Conservation (phyloP, 2,113 vertebrate genomes). For the Ginglymostoma cirratum region DNA sequence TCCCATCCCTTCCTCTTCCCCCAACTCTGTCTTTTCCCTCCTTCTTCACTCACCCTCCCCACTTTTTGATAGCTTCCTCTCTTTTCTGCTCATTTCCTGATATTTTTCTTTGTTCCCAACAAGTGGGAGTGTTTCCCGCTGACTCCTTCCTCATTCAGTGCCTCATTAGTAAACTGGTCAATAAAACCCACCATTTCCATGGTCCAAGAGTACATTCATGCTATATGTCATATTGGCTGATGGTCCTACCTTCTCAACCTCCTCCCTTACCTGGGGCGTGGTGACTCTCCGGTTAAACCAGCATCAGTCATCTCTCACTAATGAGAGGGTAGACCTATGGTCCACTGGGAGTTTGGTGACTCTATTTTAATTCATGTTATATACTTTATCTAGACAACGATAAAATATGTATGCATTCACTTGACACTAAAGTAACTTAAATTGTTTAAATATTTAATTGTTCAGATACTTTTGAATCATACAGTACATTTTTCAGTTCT, state of each 20-base stretch:
- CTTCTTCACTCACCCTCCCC: not conserved
- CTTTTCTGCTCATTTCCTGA: not conserved
- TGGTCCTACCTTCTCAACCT: too few relatives aligned
- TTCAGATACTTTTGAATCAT: not conserved
- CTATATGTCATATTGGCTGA: too few relatives aligned
- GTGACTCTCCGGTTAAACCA: too few relatives aligned
- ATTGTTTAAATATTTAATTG: not conserved
- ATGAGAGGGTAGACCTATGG: too few relatives aligned
- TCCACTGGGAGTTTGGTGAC: too few relatives aligned
- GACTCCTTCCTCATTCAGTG: not conserved
- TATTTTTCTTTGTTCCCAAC: not conserved
- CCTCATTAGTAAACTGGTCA: not conserved
- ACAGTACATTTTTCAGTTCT: not conserved
- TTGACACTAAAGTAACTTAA: not conserved
- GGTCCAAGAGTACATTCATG: too few relatives aligned
- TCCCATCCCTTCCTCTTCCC: not conserved
- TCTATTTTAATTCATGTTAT: too few relatives aligned
- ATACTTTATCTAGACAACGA: not conserved
- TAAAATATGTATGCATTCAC: not conserved
- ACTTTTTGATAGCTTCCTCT: not conserved
- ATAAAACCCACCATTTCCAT: too few relatives aligned
- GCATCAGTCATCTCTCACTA: too few relatives aligned
- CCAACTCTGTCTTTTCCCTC: too few relatives aligned
- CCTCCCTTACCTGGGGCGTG: too few relatives aligned
- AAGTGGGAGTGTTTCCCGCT: not conserved